Percentiles rank a stretch among this genome's conserved stretches.
These are phyloP conservation scores for Sceliomorpha sp. DNA, from an alignment of 2,888 invertebrate species.

Conservation along the genomic window DNA sequence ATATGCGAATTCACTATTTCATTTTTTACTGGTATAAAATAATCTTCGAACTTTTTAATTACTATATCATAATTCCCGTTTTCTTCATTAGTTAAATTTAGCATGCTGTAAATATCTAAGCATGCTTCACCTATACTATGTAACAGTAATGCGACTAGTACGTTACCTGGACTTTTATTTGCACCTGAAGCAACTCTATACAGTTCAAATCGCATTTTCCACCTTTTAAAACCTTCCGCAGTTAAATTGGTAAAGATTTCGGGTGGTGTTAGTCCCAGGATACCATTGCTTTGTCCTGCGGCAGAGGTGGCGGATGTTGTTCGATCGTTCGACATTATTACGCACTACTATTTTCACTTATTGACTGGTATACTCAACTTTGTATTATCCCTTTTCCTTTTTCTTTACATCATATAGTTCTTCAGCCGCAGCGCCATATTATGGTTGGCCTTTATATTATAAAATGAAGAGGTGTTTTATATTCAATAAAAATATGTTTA, in stretches of 20 bases:
- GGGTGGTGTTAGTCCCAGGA: conserved; percentile 20
- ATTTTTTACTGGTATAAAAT: conserved; percentile 45
- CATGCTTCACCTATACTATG: conserved; percentile 59
- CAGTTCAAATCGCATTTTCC: conserved; percentile 24
- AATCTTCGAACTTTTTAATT: conserved; percentile 48
- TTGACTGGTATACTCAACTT: no score
- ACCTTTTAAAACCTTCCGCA: conserved; percentile 23
- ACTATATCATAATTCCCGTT: conserved; percentile 9
- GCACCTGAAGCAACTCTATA: conserved; percentile 52
- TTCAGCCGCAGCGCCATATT: no score
- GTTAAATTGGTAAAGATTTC: conserved; percentile 9
- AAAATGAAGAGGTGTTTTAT: no score
- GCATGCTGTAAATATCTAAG: conserved; percentile 59
- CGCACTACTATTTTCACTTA: no score
- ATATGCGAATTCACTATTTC: conserved; percentile 58
- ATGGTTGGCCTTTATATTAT: no score
- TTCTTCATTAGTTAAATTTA: conserved; percentile 45
- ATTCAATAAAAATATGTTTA: no score
- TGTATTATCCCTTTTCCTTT: no score
- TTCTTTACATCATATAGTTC: no score
- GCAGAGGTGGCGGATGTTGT: no score
- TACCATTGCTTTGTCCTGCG: no score
- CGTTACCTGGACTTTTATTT: conserved; percentile 33
- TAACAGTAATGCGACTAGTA: conserved; percentile 59
- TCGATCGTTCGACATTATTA: no score